Base-by-base conservation (phyloP, 2,888 invertebrate genomes). In the Emmelina monodactyla region DNA sequence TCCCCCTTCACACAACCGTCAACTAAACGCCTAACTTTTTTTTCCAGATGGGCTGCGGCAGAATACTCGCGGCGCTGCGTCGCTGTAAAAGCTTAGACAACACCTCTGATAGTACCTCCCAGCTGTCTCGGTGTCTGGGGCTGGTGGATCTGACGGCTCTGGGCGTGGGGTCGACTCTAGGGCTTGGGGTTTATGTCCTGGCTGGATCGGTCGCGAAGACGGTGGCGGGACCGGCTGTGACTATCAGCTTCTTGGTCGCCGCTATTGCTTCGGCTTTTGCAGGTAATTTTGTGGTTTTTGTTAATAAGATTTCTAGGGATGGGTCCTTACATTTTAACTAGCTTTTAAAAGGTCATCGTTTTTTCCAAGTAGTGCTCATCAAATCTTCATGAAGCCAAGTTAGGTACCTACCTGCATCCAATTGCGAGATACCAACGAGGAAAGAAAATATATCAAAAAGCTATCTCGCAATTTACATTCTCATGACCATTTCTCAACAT, bases 201-300 rank as follows among this genome's bases (percentile, higher is more conserved):
- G 95, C 94, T 3, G 96, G 95, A 0, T 85, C 90, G 7, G 94
- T 95, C 2, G 94, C 95, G 7, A 89, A 87, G 57, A 84, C 86
- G 28, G 87, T 88, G 2, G 92, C 96, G 0, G 97, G 97, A 0
- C 97, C 97, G 0, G 93, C 94, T 0, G 94, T 96, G 1, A 89
- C 92, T 4, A 55, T 97, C 12, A 94, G 95, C 22, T 97, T 97
- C 60, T 72, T 96, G 12, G 87, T 96, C 1, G 97, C 97, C 1
- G 97, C 96, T 3, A 65, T 97, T 22, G 96, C 96, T 0, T 95
- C 95, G 0, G 89, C 94, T 1, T 89, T 97, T 62, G 94, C 97
- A 50, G 93, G 93, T 92, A 56, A 72, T 64, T 19, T 6, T 9
- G 25, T 25, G 9, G n/a, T 25, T 10, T 25, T 25, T 25, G n/a